Conservation (phyloP, 2,797 vertebrate species). For the Melanotaenia boesemani region DNA sequence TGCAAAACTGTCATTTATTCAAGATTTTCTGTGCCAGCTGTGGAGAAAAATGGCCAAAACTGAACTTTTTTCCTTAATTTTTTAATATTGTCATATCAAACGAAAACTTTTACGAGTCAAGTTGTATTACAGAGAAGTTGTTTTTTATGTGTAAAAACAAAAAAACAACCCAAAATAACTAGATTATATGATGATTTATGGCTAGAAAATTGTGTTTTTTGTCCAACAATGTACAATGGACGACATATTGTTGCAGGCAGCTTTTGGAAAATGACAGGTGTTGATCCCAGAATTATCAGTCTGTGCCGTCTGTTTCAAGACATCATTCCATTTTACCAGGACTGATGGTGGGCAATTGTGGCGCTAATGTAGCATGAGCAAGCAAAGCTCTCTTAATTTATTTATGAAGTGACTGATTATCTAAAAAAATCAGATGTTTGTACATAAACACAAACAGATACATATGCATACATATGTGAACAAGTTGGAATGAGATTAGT, state of each 20-base stretch:
- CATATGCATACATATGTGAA: not conserved
- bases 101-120: not conserved
- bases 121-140: not conserved
- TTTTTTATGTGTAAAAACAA: not conserved
- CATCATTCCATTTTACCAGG: not conserved
- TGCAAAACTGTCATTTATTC: conserved; percentile 14
- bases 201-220: not conserved
- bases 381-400: not conserved
- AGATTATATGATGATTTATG: not conserved
- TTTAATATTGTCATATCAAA: not conserved
- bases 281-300: conserved; percentile 6
- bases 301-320: conserved; percentile 12
- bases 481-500: not conserved
- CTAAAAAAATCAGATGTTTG: not conserved
- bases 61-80: not conserved
- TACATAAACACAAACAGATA: not conserved
- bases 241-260: not conserved
- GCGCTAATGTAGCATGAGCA: not conserved
- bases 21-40: conserved; percentile 50
- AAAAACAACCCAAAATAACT: not conserved
- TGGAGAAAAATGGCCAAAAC: conserved; percentile 40
- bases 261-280: conserved; percentile 15
- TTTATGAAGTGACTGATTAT: not conserved
- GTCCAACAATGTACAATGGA: not conserved
- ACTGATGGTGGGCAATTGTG: not conserved